Conservation (phyloP, 2,888 invertebrate species). For the Tenthredo distinguenda region DNA sequence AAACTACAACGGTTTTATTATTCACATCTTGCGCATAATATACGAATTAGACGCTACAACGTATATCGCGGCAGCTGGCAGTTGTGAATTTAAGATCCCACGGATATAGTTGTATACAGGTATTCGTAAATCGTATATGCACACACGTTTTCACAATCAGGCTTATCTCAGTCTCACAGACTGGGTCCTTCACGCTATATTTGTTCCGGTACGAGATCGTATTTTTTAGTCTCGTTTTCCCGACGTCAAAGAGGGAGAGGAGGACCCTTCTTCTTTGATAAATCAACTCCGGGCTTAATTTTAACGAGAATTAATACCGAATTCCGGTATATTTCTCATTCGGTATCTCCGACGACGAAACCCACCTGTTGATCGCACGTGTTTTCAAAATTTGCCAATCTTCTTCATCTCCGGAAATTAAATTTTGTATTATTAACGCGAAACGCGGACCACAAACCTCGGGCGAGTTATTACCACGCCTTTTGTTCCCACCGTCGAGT, state of each 20-base stretch:
- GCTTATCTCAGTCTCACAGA: background rate
- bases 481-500: background rate
- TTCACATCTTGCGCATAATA: background rate
- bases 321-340: background rate
- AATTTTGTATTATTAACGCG: background rate
- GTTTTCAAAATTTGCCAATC: background rate
- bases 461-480: background rate
- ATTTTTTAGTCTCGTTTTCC: background rate
- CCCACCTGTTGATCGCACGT: background rate
- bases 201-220: conserved; percentile 28
- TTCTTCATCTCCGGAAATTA: background rate
- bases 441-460: background rate
- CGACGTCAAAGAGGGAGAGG: background rate
- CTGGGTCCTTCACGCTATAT: background rate
- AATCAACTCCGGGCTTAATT: background rate
- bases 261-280: background rate
- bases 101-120: background rate
- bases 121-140: background rate
- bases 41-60: background rate
- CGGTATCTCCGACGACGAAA: background rate
- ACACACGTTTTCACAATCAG: background rate
- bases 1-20: conserved; percentile 31
- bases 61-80: background rate
- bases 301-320: background rate
- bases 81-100: background rate